A percentile compares a stretch with the other conserved stretches of the same genome.
phyloP scores from a whole-genome alignment of 2,797 vertebrate genomes.

The Eidolon dupreanum region DNA sequence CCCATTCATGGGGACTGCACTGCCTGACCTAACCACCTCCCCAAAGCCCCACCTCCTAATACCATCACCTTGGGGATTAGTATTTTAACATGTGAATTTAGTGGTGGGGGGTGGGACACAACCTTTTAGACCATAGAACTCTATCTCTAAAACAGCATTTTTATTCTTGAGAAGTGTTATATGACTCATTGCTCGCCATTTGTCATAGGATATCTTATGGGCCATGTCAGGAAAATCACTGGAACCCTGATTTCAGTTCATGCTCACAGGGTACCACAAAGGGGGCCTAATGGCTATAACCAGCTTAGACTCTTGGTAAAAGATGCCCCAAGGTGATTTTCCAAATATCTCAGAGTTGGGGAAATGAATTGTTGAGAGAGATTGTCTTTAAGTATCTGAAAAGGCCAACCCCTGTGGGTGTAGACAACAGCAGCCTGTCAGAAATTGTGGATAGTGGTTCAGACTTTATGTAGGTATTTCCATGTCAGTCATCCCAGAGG shows the following conservation, averaged over 20 bases:
- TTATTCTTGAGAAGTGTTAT: background rate
- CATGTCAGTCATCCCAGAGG: background rate
- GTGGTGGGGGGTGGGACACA: background rate
- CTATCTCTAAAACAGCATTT: background rate
- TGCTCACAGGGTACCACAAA: background rate
- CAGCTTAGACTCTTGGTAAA: background rate
- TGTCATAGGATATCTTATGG: background rate
- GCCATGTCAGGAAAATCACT: background rate
- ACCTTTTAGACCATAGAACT: background rate
- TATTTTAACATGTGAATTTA: background rate
- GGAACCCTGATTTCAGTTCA: background rate
- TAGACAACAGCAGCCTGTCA: no score
- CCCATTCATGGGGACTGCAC: background rate
- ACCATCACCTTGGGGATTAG: background rate
- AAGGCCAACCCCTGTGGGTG: background rate
- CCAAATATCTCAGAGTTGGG: background rate
- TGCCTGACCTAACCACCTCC: background rate
- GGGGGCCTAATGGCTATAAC: background rate
- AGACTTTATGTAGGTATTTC: background rate
- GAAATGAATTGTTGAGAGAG: background rate
- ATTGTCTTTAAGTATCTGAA: background rate
- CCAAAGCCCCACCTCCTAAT: background rate
- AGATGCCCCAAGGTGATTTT: background rate
- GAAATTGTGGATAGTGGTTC: background rate
- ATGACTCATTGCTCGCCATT: background rate